Evolutionary conservation across 2,113 vertebrate genomes (phyloP).

Genomic region (Narcine bancroftii): DNA sequence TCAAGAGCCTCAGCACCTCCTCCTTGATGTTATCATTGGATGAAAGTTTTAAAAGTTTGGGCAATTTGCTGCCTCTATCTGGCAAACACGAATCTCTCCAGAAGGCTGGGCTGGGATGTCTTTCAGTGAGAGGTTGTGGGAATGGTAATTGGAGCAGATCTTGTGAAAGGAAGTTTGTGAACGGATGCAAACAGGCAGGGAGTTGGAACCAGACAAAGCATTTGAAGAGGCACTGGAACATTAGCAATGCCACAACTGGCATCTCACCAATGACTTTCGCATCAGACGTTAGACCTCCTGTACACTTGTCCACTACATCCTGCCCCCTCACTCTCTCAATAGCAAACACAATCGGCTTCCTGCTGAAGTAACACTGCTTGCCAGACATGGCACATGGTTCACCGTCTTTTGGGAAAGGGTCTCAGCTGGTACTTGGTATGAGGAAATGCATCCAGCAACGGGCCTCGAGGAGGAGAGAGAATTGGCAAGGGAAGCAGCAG

Average conservation of each 20-base stretch:
- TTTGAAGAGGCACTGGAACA: not conserved
- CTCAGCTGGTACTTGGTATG: not conserved
- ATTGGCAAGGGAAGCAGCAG: not conserved
- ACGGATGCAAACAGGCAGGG: not conserved
- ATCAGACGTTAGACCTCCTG: not conserved
- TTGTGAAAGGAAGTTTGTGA: not conserved
- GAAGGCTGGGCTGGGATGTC: not conserved
- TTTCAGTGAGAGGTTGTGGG: too few species aligned
- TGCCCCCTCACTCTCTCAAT: not conserved
- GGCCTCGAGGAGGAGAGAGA: not conserved
- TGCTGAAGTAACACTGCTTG: not conserved
- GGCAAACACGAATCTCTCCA: not conserved
- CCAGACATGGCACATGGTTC: not conserved
- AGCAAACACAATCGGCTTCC: not conserved
- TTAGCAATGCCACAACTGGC: not conserved
- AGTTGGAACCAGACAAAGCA: not conserved
- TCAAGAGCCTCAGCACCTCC: too few species aligned
- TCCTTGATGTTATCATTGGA: too few species aligned
- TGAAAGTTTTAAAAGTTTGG: not conserved
- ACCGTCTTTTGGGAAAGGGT: not conserved
- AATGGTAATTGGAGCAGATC: not conserved
- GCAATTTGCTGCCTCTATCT: not conserved
- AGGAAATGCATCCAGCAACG: not conserved
- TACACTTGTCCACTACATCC: not conserved
- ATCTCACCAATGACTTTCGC: not conserved